Conservation (phyloP, 2,888 invertebrate genomes). For the Ferrisia virgata region DNA sequence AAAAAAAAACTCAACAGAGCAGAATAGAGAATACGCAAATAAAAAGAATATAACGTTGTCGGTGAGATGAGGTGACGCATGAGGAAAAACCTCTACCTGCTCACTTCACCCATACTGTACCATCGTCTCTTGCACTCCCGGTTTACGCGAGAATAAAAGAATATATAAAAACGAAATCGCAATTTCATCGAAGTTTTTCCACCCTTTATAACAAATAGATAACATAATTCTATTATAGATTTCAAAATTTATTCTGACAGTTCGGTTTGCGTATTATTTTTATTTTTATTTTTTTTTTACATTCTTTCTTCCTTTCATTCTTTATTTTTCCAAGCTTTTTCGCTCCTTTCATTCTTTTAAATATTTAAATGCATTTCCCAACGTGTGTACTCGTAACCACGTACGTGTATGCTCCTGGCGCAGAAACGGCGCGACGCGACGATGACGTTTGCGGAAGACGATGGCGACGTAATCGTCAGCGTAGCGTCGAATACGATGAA, state of each 20-base stretch:
- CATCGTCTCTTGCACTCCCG: background rate
- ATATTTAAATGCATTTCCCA: slow-evolving; percentile 25
- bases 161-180: slow-evolving; percentile 12
- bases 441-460: background rate
- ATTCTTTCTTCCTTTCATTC: too few relatives aligned
- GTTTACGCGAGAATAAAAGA: background rate
- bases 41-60: slow-evolving; percentile 7
- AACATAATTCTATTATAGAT: slow-evolving; percentile 26
- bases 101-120: too few relatives aligned
- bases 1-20: slow-evolving; percentile 40
- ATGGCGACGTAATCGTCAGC: background rate
- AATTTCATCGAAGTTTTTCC: slow-evolving; percentile 15
- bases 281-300: background rate
- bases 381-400: background rate
- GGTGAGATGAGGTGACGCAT: background rate
- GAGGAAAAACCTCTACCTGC: background rate
- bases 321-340: background rate
- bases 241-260: slow-evolving; percentile 33
- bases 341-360: background rate
- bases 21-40: background rate
- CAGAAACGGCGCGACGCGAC: background rate
- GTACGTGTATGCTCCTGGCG: too few relatives aligned
- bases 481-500: background rate
- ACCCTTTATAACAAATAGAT: slow-evolving; percentile 29
- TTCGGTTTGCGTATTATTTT: slow-evolving; percentile 13